Conservation (phyloP, 2,888 invertebrate genomes). For the Cantharis lateralis region DNA sequence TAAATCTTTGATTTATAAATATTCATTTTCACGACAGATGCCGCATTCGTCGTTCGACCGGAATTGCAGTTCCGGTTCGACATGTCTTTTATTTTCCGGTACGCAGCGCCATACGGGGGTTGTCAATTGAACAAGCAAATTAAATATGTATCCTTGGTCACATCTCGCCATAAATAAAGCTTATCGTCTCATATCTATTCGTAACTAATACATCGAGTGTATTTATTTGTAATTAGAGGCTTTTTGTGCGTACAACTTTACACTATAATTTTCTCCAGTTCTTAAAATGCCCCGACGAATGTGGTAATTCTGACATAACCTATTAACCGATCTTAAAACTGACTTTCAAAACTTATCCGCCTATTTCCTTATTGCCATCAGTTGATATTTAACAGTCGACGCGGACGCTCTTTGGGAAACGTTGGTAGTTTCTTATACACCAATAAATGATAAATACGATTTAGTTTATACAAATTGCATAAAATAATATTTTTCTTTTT, state of each 20-base stretch:
- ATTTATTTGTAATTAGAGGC: constrained; percentile 42
- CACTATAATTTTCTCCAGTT: constrained; percentile 35
- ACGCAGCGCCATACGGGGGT: constrained; percentile 47
- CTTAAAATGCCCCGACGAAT: constrained; percentile 18
- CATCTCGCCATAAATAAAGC: constrained; percentile 44
- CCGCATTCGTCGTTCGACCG: constrained; percentile 46
- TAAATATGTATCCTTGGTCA: constrained; percentile 48
- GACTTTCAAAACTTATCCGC: neutral
- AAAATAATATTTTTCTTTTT: constrained; percentile 28
- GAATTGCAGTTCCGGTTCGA: constrained; percentile 56
- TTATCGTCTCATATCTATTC: constrained; percentile 44
- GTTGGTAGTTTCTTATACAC: neutral
- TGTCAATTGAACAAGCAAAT: constrained; percentile 48
- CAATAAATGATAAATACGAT: neutral
- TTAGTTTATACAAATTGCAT: constrained; percentile 12
- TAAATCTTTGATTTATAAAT: constrained; percentile 47
- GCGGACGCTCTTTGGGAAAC: neutral
- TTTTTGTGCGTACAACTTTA: constrained; percentile 37
- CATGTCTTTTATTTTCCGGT: constrained; percentile 51
- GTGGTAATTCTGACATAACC: neutral
- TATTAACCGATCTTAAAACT: neutral
- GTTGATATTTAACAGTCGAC: neutral
- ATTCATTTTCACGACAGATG: constrained; percentile 47
- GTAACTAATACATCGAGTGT: constrained; percentile 39
- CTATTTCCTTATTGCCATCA: neutral